Percentiles rank a stretch among this genome's conserved stretches.
phyloP scores from a whole-genome alignment of 2,113 vertebrate genomes.

The Dolichallabes microphthalmus region DNA sequence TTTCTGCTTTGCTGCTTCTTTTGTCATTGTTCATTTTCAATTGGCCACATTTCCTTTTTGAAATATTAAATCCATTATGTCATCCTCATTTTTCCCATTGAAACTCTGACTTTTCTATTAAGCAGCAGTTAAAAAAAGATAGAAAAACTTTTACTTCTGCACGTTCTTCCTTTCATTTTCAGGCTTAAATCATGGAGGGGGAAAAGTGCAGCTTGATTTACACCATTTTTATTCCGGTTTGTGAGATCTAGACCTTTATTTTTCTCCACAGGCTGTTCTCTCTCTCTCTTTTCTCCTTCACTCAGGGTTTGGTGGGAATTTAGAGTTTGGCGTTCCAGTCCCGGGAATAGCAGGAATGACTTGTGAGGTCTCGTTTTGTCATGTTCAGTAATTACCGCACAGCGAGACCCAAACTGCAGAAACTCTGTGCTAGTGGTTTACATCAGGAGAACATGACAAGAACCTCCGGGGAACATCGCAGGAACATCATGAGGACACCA shows the following conservation, averaged over 20 bases:
- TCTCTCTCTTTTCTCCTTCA: neutral
- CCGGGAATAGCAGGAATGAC: neutral
- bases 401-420: neutral
- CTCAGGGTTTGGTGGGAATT: neutral
- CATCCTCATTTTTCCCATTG: conserved; percentile 51
- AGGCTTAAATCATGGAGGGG: conserved; percentile 26
- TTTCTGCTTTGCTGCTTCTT: conserved; percentile 72
- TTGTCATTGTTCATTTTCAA: conserved; percentile 73
- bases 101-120: conserved; percentile 49
- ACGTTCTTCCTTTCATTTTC: conserved; percentile 26
- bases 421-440: neutral
- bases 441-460: neutral
- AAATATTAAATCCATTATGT: conserved; percentile 67
- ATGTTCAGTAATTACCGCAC: neutral
- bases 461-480: neutral
- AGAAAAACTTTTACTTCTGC: conserved; percentile 40
- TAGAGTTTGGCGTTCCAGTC: neutral
- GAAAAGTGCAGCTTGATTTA: conserved; percentile 34
- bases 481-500: neutral
- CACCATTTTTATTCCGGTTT: conserved; percentile 4
- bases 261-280: neutral
- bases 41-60: conserved; percentile 67
- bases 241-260: conserved; percentile 14
- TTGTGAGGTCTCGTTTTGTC: neutral
- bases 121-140: conserved; percentile 26